A percentile compares a stretch with the other conserved stretches of the same genome.
phyloP scores from a whole-genome alignment of 1,140 invertebrate genomes.

The Bombus superbus region DNA sequence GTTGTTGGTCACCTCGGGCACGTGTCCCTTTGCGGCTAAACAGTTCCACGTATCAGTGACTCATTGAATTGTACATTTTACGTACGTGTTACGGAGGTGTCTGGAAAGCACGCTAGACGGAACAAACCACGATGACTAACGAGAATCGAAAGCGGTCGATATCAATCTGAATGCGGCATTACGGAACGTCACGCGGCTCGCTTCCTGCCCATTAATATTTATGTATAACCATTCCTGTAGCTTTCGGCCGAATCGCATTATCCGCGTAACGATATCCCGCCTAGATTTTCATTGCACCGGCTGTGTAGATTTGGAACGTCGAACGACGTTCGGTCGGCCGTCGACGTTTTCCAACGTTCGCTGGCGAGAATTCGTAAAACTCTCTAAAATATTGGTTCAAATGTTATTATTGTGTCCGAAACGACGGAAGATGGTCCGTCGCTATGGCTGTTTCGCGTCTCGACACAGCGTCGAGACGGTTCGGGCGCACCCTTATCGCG shows the following conservation, averaged over 20 bases:
- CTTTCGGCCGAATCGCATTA: not conserved
- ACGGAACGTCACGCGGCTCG: conserved; percentile 26
- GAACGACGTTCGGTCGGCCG: not conserved
- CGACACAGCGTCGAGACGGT: too few species aligned
- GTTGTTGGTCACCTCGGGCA: too few species aligned
- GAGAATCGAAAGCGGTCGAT: conserved; percentile 56
- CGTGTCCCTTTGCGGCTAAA: not conserved
- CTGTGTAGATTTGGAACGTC: not conserved
- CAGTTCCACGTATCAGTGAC: conserved; percentile 55
- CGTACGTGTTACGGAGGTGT: not conserved
- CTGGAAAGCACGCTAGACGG: not conserved
- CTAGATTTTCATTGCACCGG: not conserved
- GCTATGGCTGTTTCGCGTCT: not conserved
- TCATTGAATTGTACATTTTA: conserved; percentile 37
- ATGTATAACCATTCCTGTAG: not conserved
- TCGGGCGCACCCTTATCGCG: not conserved
- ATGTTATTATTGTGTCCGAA: not conserved
- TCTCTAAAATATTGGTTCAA: too few species aligned
- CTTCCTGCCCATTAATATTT: conserved; percentile 46
- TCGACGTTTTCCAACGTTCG: not conserved
- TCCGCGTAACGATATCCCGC: not conserved
- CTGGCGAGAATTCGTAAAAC: not conserved
- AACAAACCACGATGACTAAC: conserved; percentile 58
- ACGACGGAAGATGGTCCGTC: not conserved
- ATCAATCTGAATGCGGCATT: conserved; percentile 39